Base-by-base conservation (phyloP, 2,888 invertebrate species). In the Drosophila peninsularis region DNA sequence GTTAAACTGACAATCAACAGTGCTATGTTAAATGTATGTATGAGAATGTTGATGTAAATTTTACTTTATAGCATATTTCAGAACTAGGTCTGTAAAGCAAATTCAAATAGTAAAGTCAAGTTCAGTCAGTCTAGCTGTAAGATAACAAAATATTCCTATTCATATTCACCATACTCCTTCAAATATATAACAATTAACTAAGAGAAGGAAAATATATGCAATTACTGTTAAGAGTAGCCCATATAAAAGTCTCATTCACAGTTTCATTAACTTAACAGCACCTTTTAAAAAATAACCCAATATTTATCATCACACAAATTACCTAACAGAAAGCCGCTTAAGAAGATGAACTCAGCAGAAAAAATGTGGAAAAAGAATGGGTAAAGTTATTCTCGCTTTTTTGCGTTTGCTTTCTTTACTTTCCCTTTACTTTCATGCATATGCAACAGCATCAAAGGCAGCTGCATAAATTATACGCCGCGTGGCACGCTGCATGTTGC, bases 381-480 rank as follows among this genome's bases (percentile, higher is more conserved):
- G 34, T 4, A 34, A 50, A 50, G 34, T 50, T 50, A 36, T 50
- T 34, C 32, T 49, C 34, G 14, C 32, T 19, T 49, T 45, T 49
- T 32, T 34, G 21, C 19, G 50, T 62, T 47, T 53, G 21, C 24
- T 24, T 39, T 52, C 36, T 54, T 41, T 57, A 21, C 39, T 42
- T 53, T 65, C 70, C 30, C 36, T 39, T 19, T 57, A 36, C 36
- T 47, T 60, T 62, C 72, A 82, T 82, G 76, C 88, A 82, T 88
- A 88, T 82, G 86, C 82, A 82, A 88, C 86, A 82, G 83, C 76
- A 70, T 75, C 72, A 65, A 80, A 66, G 47, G 47, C 47, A 61
- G 85, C 63, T 77, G 89, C 85, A 89, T 85, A 85, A 89, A 88
- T 85, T 85, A 88, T 73, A 75, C 77, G 79, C 73, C 71, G 54